Percentiles rank a stretch among this genome's conserved stretches.
phyloP scores from a whole-genome alignment of 2,113 vertebrate genomes.

The Pica pica region DNA sequence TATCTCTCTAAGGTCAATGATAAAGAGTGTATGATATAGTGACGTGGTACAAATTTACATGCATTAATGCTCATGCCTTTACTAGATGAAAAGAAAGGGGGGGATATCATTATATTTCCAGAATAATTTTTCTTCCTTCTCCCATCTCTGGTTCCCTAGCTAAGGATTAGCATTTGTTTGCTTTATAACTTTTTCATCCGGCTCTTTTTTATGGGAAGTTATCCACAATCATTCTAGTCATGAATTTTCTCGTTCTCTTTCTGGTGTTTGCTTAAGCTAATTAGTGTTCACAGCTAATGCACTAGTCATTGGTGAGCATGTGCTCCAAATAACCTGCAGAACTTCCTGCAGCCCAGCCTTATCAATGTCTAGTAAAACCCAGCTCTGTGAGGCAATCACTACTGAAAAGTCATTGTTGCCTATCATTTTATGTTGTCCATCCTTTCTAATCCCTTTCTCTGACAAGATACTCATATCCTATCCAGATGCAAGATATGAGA shows the following conservation, averaged over 20 bases:
- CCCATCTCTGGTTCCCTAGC: background rate
- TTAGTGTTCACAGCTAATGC: background rate
- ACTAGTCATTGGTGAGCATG: background rate
- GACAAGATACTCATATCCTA: background rate
- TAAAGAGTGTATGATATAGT: background rate
- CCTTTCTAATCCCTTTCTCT: background rate
- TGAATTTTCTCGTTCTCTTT: background rate
- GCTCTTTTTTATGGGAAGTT: background rate
- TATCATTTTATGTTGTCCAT: background rate
- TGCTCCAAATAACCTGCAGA: background rate
- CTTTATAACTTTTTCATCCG: background rate
- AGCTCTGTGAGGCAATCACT: background rate
- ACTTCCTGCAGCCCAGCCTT: background rate
- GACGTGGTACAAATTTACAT: background rate
- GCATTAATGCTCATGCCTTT: background rate
- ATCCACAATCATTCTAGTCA: background rate
- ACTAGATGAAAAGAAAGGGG: background rate
- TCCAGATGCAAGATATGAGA: background rate
- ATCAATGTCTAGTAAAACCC: background rate
- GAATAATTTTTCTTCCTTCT: background rate
- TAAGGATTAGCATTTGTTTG: background rate
- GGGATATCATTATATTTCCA: background rate
- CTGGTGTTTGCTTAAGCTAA: background rate
- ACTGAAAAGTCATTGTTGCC: background rate
- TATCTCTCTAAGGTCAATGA: background rate